Conservation (phyloP, 1,140 invertebrate species). For the Philopotamus ludificatus region DNA sequence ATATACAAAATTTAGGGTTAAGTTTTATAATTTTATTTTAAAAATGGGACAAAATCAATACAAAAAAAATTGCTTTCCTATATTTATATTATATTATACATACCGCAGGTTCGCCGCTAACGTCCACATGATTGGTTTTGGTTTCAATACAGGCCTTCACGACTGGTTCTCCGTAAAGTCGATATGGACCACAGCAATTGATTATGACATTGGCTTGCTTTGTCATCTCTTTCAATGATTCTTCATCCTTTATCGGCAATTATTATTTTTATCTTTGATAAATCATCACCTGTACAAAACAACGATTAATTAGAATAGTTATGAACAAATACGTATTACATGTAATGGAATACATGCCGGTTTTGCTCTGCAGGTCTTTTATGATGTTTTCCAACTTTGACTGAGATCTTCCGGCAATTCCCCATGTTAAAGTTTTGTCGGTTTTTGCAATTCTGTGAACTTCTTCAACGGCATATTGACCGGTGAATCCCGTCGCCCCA, state of each 20-base stretch:
- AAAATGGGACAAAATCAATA: background rate
- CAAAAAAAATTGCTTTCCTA: background rate
- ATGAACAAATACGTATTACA: background rate
- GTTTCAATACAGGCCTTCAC: constrained; percentile 83
- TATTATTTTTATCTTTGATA: constrained; percentile 65
- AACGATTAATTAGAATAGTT: background rate
- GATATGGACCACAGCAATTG: constrained; percentile 89
- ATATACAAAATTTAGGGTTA: too few species aligned
- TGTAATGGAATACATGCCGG: background rate
- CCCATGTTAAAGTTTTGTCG: background rate
- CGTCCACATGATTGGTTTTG: constrained; percentile 84
- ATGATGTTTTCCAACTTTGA: constrained; percentile 63
- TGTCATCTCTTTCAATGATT: constrained; percentile 76
- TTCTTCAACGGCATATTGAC: constrained; percentile 37
- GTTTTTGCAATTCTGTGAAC: background rate
- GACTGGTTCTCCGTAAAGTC: constrained; percentile 88
- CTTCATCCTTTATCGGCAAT: constrained; percentile 76
- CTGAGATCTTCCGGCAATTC: constrained; percentile 51
- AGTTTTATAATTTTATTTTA: too few species aligned
- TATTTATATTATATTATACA: constrained; percentile 21
- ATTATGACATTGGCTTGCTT: constrained; percentile 70
- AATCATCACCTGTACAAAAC: constrained; percentile 46
- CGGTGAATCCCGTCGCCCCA: constrained; percentile 52
- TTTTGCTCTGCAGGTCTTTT: background rate
- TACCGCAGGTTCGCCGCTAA: constrained; percentile 84